Base-by-base conservation (phyloP, 2,888 invertebrate genomes). In the Microchrysa polita region DNA sequence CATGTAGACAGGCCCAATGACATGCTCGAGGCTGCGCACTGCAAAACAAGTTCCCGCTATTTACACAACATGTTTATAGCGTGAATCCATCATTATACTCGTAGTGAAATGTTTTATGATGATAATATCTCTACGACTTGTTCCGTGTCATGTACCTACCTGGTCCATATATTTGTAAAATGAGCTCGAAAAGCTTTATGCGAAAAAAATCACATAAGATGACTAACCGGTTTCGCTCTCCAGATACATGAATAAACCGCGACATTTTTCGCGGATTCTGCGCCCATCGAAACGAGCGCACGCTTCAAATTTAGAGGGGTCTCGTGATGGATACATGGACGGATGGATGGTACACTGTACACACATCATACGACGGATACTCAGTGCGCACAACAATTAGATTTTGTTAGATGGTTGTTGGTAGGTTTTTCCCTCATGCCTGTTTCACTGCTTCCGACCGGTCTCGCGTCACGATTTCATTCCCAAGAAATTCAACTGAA, bases 11-110 rank as follows among this genome's bases (percentile, higher is more conserved):
- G n/a, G n/a, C n/a, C n/a, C n/a, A n/a, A n/a, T n/a, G n/a, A n/a
- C n/a, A n/a, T n/a, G n/a, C n/a, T n/a, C n/a, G 18, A 20, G 55
- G 55, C 18, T 55, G 55, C 20, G 1, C 10, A 55, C 18, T n/a
- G 40, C 48, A 48, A 48, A 61, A 61, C 61, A 40, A 40, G 40
- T 61, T 61, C 40, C 40, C 61, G 9, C 27, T 34, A 34, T 34
- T 61, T 40, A 14, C 48, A 12, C 14, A 5, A 12, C 16, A 48
- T 48, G 14, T 12, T 48, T n/a, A n/a, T n/a, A n/a, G 12, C 12
- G 48, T 4, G 48, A n/a, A 48, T 48, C 16, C 48, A n/a, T 48
- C 48, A 34, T 5, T 4, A 48, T 48, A 9, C 12, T 42, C 12
- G 42, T 12, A 7, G 42, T 42, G 4, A n/a, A 12, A n/a, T n/a